Evolutionary conservation across 1,140 invertebrate species (phyloP).

Genomic region (Drosophila azteca): DNA sequence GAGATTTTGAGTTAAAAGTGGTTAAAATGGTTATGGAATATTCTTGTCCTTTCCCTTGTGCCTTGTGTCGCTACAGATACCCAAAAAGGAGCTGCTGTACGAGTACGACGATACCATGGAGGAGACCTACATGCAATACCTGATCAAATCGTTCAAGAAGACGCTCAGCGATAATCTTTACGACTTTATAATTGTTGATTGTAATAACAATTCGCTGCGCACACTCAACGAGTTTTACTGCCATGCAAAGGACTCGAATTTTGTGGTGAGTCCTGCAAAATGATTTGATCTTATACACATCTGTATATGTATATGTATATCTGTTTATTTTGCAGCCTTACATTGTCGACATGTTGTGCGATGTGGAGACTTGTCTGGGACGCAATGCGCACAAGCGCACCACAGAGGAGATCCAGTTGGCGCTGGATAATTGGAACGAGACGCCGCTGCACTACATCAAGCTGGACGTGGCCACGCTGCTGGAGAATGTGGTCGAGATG

Average conservation of each 20-base stretch:
- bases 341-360: conserved; percentile 90
- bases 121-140: conserved; percentile 90
- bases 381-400: conserved; percentile 93
- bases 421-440: conserved; percentile 90
- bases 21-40: too few relatives aligned
- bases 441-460: conserved; percentile 88
- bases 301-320: background rate
- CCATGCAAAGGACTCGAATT: conserved; percentile 93
- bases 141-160: conserved; percentile 96
- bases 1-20: background rate
- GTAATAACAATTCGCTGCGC: conserved; percentile 91
- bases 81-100: conserved; percentile 91
- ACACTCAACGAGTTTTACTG: conserved; percentile 95
- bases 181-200: conserved; percentile 96
- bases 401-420: conserved; percentile 91
- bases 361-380: conserved; percentile 90
- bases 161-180: conserved; percentile 96
- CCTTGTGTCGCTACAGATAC: conserved; percentile 84
- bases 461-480: conserved; percentile 91
- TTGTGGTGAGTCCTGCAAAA: conserved; percentile 88
- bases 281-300: background rate
- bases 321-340: conserved; percentile 53
- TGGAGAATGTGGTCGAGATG: conserved; percentile 91
- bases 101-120: conserved; percentile 95
- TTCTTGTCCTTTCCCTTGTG: background rate